Evolutionary conservation across 2,888 invertebrate genomes (phyloP).

Genomic region (Clepsis dumicolana): DNA sequence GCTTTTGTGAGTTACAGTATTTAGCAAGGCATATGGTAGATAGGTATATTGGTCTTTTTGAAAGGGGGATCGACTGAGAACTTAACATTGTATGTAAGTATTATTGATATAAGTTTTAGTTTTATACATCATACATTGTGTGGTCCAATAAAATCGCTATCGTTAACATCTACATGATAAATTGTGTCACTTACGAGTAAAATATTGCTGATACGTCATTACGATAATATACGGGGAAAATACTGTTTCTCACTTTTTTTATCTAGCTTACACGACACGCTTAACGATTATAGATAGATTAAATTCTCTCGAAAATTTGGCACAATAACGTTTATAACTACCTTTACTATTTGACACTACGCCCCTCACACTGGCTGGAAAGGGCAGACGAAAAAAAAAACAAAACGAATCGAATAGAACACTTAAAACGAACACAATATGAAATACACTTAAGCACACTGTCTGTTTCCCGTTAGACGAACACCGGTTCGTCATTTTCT

Average conservation of each 20-base stretch:
- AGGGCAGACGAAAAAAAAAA: slow-evolving; percentile 7
- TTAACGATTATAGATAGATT: slow-evolving; percentile 59
- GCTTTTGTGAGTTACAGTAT: neutral
- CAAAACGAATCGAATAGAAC: slow-evolving; percentile 43
- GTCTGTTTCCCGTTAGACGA: slow-evolving; percentile 60
- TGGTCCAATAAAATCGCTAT: slow-evolving; percentile 61
- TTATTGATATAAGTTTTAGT: slow-evolving; percentile 31
- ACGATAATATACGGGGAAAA: slow-evolving; percentile 62
- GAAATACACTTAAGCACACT: slow-evolving; percentile 42
- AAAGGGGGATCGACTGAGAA: neutral
- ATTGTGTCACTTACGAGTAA: slow-evolving; percentile 52
- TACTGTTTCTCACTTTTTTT: slow-evolving; percentile 61
- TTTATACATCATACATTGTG: slow-evolving; percentile 45
- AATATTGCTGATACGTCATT: slow-evolving; percentile 62
- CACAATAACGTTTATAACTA: slow-evolving; percentile 56
- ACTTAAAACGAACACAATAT: slow-evolving; percentile 44
- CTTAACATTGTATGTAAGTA: slow-evolving; percentile 37
- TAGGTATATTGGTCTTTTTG: slow-evolving; percentile 21
- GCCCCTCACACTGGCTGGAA: slow-evolving; percentile 24
- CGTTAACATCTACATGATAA: slow-evolving; percentile 51
- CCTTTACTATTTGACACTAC: slow-evolving; percentile 36
- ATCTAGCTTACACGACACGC: slow-evolving; percentile 48
- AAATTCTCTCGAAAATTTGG: slow-evolving; percentile 81
- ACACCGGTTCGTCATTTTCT: slow-evolving; percentile 79
- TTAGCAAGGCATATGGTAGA: slow-evolving; percentile 2